A percentile compares a stretch with the other conserved stretches of the same genome.
Conservation (phyloP, 2,113 vertebrate genomes). For the Siniperca chuatsi region DNA sequence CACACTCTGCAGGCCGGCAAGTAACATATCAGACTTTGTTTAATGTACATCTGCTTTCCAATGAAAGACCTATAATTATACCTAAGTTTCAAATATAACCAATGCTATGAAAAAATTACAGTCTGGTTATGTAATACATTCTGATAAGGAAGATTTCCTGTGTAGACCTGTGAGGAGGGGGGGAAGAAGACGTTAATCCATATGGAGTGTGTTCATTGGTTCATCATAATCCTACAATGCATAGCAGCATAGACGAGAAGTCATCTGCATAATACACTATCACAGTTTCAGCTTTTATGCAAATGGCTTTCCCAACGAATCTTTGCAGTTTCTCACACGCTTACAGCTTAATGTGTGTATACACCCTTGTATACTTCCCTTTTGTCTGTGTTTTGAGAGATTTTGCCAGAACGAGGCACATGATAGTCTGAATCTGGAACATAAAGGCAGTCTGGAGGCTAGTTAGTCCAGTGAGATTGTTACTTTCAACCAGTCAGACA, state of each 20-base stretch:
- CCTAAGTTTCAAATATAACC: conserved; percentile 41
- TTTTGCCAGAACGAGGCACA: conserved; percentile 33
- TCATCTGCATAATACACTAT: conserved; percentile 55
- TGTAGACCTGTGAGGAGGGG: conserved; percentile 18
- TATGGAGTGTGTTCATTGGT: conserved; percentile 50
- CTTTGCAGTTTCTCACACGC: conserved; percentile 47
- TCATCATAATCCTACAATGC: conserved; percentile 55
- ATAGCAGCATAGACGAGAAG: conserved; percentile 53
- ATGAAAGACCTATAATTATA: conserved; percentile 29
- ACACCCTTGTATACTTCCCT: conserved; percentile 24
- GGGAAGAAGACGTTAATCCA: conserved; percentile 32
- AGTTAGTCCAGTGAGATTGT: not conserved
- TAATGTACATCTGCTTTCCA: conserved; percentile 51
- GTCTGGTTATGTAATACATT: conserved; percentile 48
- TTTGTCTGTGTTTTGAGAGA: conserved; percentile 55
- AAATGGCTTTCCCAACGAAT: conserved; percentile 45
- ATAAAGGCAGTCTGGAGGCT: conserved; percentile 4
- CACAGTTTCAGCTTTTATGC: conserved; percentile 64
- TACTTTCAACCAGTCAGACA: not conserved
- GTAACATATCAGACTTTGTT: conserved; percentile 48
- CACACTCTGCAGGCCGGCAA: conserved; percentile 35
- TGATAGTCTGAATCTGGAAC: conserved; percentile 15
- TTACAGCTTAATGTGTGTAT: conserved; percentile 37
- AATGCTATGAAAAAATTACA: conserved; percentile 27
- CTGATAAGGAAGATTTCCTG: conserved; percentile 40